phyloP scores from a whole-genome alignment of 1,140 invertebrate genomes.

The Cotesia chilonis region DNA sequence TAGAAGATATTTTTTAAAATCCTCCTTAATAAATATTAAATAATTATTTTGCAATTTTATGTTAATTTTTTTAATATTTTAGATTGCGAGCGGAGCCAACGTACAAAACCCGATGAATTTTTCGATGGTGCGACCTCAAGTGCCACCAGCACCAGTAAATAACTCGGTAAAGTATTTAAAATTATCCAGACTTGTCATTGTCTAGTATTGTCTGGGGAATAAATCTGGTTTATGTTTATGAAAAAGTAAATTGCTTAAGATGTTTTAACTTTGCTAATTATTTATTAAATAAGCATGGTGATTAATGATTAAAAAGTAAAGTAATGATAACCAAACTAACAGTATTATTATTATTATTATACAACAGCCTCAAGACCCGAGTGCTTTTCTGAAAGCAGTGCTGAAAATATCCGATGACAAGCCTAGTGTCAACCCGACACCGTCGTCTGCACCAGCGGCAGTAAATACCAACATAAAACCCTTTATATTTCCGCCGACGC shows the following conservation, averaged over 20 bases:
- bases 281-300: not conserved
- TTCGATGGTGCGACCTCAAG: conserved; percentile 19
- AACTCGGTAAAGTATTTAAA: no score
- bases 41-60: not conserved
- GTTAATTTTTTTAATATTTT: not conserved
- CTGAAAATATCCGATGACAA: conserved; percentile 59
- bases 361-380: conserved; percentile 57
- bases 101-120: not conserved
- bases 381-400: conserved; percentile 60
- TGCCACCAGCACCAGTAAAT: not conserved
- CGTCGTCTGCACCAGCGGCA: conserved; percentile 32
- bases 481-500: conserved; percentile 40
- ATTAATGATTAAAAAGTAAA: not conserved
- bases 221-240: not conserved
- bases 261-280: not conserved
- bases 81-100: not conserved
- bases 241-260: not conserved
- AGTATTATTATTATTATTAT: conserved; percentile 14
- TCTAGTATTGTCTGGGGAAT: conserved; percentile 20
- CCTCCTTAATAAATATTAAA: no score
- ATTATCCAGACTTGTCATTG: no score
- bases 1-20: no score
- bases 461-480: conserved; percentile 34
- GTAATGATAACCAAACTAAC: conserved; percentile 37
- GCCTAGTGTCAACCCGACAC: conserved; percentile 32